Evolutionary conservation across 2,888 invertebrate species (phyloP), one percentile per base, ranked within the genome.

Genomic region (Orchesellides sinensis): DNA sequence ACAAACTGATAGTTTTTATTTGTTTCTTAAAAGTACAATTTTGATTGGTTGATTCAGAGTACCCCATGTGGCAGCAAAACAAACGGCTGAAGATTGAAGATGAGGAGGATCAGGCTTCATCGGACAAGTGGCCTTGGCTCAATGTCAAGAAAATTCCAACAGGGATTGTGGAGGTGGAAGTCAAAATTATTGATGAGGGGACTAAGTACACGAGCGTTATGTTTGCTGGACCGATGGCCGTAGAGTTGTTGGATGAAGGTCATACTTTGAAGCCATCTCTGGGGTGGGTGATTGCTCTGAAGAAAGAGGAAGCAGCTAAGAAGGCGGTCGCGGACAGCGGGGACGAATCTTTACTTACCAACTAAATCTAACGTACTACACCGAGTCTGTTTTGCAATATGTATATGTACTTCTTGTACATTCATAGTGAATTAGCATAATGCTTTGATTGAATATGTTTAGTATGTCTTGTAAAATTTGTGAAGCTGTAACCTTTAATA

Each of bases 111-210:
- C 40, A 6, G 65, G 21, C 5, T 4, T 1, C 17, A 23, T 8
- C 6, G 17, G 40, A n/a, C 21, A 40, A 32, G 40, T 80, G 82
- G 70, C 73, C 59, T 10, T 14, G 21, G 17, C 23, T 74, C 4
- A 49, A 68, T 14, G 29, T 65, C 0, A 3, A 49, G 8, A 29
- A 73, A 0, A 75, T 84, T 45, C 70, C 84, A 10, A 10, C 74
- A 23, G 84, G 84, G 21, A 29, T 83, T 21, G 83, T 84, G 0
- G 83, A 83, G 32, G 84, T 79, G 8, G 79, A 83, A 27, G 69
- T 85, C 3, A 68, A 59, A 10, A 65, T 83, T 25, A 17, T 23
- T 8, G 81, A 85, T 59, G 27, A 65, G 17, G 66, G 73, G 5
- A 35, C n/a, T 0, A 49, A 25, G 8, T 65, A 78, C 23, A 14